Base-by-base conservation (phyloP, 2,113 vertebrate genomes). In the Bos javanicus region DNA sequence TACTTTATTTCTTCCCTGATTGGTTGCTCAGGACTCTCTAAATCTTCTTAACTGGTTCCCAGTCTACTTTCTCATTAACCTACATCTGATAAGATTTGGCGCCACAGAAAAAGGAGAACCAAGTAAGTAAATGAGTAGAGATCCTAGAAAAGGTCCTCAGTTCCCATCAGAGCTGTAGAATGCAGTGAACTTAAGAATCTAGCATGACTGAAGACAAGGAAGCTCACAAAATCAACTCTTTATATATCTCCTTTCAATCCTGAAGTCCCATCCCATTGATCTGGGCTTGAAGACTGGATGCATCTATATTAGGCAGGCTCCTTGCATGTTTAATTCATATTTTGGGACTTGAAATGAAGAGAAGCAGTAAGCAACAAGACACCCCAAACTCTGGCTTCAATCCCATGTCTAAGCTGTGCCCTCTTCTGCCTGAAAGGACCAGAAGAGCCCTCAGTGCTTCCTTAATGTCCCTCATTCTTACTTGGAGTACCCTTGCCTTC, bases 321-420 rank as follows among this genome's bases (percentile, higher is more conserved):
- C 71, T 93, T 97, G 86, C 88, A 74, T 93, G 94, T 86, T 89
- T 94, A 96, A 97, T 87, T 94, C 82, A 85, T 91, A 39, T 43
- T 90, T 86, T 52, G 62, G 71, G 91, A 62, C 62, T 84, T 78
- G 48, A 89, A 94, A 91, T 89, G 86, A 87, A 85, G 39, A 95
- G 43, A 83, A 87, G 57, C 30, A 46, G 87, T 81, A 71, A 67
- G 91, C 56, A 67, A 56, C 28, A 64, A 87, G 36, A 87, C 76
- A 21, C 39, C 46, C 50, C 54, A 71, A 74, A 7, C 14, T 59
- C 82, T 96, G 86, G 33, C 87, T 91, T 46, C 21, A n/a, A 26
- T 95, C n/a, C 26, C 54, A 26, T 19, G 78, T 62, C 48, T 82
- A 46, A 94, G 50, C 78, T 67, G 36, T 96, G 90, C 97, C 92